Conservation (phyloP, 2,113 vertebrate species). For the Panthera tigris region DNA sequence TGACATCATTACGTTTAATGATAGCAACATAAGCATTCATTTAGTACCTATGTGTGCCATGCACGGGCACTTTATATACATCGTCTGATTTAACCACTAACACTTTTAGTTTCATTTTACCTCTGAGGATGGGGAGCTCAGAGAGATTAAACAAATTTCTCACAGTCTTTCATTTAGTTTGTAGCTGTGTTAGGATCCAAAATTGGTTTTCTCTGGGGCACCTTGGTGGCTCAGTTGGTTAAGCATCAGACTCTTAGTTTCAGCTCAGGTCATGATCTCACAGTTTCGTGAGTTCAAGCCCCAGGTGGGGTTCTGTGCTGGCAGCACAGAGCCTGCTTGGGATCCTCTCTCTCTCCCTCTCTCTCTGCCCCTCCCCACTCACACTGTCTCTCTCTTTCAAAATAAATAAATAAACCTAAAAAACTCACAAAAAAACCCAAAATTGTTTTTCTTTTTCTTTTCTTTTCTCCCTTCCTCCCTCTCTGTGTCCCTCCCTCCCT, state of each 20-base stretch:
- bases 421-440: background rate
- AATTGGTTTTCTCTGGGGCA: background rate
- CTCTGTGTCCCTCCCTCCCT: background rate
- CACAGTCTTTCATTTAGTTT: background rate
- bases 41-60: background rate
- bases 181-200: background rate
- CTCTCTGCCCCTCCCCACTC: no score
- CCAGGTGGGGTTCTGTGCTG: no score
- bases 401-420: no score
- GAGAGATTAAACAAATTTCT: background rate
- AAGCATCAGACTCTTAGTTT: no score
- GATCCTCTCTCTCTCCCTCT: no score
- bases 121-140: background rate
- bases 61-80: background rate
- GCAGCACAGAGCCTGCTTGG: no score
- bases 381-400: no score
- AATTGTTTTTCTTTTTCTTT: background rate
- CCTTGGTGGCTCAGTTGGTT: no score
- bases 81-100: background rate
- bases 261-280: no score
- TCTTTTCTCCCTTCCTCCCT: background rate
- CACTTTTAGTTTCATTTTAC: background rate
- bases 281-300: no score
- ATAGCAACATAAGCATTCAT: background rate
- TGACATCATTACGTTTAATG: background rate